These are phyloP conservation scores for Sphecodes monilicornis DNA, from an alignment of 2,888 invertebrate genomes.

Conservation along the genomic window DNA sequence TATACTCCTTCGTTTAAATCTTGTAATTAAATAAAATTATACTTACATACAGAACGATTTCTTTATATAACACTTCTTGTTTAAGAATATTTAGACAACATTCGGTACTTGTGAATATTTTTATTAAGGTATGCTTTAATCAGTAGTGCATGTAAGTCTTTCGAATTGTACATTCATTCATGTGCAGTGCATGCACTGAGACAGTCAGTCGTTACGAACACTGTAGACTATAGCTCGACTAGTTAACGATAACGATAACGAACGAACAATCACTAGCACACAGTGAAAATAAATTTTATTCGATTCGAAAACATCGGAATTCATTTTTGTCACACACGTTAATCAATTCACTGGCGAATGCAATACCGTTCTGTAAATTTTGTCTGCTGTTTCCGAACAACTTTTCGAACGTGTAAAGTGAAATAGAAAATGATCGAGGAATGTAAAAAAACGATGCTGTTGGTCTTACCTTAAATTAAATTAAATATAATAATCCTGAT, in stretches of 20 bases:
- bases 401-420: background rate
- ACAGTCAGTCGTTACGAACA: background rate
- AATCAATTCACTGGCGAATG: background rate
- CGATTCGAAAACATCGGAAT: background rate
- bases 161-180: background rate
- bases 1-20: slow-evolving; percentile 43
- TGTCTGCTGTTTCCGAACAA: background rate
- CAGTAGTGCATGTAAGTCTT: slow-evolving; percentile 21
- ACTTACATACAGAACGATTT: slow-evolving; percentile 5
- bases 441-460: slow-evolving; percentile 14
- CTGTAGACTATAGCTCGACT: background rate
- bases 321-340: background rate
- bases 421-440: background rate
- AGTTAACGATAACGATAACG: background rate
- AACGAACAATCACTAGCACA: background rate
- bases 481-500: background rate
- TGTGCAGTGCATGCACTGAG: background rate
- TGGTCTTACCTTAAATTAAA: slow-evolving; percentile 29
- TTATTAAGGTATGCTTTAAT: slow-evolving; percentile 53
- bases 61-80: slow-evolving; percentile 9
- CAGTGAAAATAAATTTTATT: background rate
- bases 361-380: background rate
- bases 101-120: background rate
- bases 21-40: slow-evolving; percentile 8
- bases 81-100: background rate